phyloP scores from a whole-genome alignment of 2,888 invertebrate species.

The Galerucella pusilla region DNA sequence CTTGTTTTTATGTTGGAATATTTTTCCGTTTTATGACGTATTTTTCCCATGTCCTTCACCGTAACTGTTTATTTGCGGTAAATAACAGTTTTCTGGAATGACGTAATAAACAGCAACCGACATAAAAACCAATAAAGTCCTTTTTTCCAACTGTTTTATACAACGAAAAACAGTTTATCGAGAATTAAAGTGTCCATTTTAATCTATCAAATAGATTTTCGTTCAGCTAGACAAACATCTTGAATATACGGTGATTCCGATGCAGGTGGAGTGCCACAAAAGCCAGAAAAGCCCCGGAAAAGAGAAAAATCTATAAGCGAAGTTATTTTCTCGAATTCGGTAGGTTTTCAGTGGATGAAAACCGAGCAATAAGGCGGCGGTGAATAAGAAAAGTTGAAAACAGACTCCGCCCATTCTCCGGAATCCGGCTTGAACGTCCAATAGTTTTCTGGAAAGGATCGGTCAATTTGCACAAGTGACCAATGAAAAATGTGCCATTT shows the following conservation, averaged over 20 bases:
- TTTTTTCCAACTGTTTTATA: conserved; percentile 9
- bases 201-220: conserved; percentile 33
- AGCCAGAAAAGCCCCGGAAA: conserved; percentile 45
- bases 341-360: conserved; percentile 56
- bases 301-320: conserved; percentile 56
- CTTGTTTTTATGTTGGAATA: no score
- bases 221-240: conserved; percentile 19
- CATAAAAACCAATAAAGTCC: conserved; percentile 11
- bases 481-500: conserved; percentile 60
- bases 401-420: conserved; percentile 60
- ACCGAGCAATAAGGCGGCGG: conserved; percentile 62
- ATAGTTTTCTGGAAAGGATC: conserved; percentile 62
- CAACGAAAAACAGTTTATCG: conserved; percentile 19
- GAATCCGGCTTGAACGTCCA: conserved; percentile 57
- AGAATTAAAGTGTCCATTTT: conserved; percentile 34
- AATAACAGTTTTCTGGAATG: conserved; percentile 6
- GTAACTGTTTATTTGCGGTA: neutral
- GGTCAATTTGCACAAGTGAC: conserved; percentile 62
- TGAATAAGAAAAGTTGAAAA: conserved; percentile 61
- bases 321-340: conserved; percentile 50
- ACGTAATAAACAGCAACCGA: neutral
- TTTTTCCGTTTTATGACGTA: no score
- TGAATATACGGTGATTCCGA: conserved; percentile 42
- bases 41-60: neutral
- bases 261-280: conserved; percentile 43